Conservation (phyloP, 2,797 vertebrate species). For the Chromobotia macracanthus region DNA sequence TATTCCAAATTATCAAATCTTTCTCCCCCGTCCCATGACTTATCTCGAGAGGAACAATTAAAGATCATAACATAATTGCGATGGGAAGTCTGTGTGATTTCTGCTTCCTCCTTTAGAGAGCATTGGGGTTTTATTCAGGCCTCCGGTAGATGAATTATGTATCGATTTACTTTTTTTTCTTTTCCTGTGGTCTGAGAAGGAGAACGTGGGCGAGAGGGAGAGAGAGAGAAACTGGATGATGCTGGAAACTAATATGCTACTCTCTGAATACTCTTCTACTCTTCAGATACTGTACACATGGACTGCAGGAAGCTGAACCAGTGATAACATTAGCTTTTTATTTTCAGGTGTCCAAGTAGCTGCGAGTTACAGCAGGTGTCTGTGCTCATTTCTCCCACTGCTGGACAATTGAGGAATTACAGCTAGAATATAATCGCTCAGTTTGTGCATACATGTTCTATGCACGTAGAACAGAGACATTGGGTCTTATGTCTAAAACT, state of each 20-base stretch:
- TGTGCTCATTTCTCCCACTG: slow-evolving; percentile 73
- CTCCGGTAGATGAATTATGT: slow-evolving; percentile 43
- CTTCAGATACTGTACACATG: not conserved
- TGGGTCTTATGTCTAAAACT: too few relatives aligned
- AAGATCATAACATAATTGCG: slow-evolving; percentile 44
- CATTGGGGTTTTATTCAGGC: slow-evolving; percentile 51
- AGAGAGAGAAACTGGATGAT: not conserved
- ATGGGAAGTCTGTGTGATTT: slow-evolving; percentile 42
- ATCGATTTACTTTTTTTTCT: slow-evolving; percentile 33
- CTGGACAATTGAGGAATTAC: slow-evolving; percentile 56
- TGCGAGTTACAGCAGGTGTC: slow-evolving; percentile 31
- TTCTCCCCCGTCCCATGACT: slow-evolving; percentile 42
- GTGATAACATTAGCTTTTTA: too few relatives aligned
- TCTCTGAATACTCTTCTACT: not conserved
- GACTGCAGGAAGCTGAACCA: too few relatives aligned
- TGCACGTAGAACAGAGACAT: too few relatives aligned
- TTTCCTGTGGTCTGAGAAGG: slow-evolving; percentile 38
- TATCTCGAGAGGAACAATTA: slow-evolving; percentile 68
- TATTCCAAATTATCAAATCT: slow-evolving; percentile 50
- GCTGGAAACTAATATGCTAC: not conserved
- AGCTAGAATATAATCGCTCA: too few relatives aligned
- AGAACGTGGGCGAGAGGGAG: not conserved
- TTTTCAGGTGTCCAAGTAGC: not conserved
- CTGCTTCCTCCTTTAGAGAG: slow-evolving; percentile 51
- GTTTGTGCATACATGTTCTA: too few relatives aligned